Conservation (phyloP, 2,113 vertebrate species). For the Puntigrus tetrazona region DNA sequence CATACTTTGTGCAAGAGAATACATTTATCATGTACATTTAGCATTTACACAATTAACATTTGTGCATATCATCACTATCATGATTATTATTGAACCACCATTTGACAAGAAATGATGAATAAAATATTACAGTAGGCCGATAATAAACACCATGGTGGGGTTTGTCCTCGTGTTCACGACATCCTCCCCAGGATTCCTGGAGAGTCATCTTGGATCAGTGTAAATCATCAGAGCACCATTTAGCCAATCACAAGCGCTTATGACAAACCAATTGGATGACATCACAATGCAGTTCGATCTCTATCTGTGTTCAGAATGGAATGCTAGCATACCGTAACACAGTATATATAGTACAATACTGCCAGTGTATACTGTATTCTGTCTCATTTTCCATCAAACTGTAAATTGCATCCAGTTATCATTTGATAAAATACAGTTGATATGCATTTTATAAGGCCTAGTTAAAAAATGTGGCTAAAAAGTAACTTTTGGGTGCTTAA, state of each 20-base stretch:
- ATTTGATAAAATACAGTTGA: neutral
- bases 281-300: conserved; percentile 14
- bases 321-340: neutral
- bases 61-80: conserved; percentile 58
- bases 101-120: conserved; percentile 53
- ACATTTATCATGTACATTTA: conserved; percentile 53
- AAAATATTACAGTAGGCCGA: conserved; percentile 40
- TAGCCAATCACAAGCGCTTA: conserved; percentile 43
- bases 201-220: neutral
- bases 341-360: neutral
- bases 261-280: conserved; percentile 6
- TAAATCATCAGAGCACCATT: conserved; percentile 18
- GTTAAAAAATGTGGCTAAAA: no score
- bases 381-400: neutral
- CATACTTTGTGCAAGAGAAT: conserved; percentile 60
- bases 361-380: neutral
- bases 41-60: conserved; percentile 60
- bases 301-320: neutral
- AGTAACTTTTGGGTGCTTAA: neutral
- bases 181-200: neutral
- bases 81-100: conserved; percentile 46
- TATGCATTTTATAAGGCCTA: neutral
- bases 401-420: neutral
- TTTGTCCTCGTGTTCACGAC: neutral
- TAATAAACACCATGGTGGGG: neutral